phyloP scores from a whole-genome alignment of 2,797 vertebrate species.

The Micropoecilia bifurca region DNA sequence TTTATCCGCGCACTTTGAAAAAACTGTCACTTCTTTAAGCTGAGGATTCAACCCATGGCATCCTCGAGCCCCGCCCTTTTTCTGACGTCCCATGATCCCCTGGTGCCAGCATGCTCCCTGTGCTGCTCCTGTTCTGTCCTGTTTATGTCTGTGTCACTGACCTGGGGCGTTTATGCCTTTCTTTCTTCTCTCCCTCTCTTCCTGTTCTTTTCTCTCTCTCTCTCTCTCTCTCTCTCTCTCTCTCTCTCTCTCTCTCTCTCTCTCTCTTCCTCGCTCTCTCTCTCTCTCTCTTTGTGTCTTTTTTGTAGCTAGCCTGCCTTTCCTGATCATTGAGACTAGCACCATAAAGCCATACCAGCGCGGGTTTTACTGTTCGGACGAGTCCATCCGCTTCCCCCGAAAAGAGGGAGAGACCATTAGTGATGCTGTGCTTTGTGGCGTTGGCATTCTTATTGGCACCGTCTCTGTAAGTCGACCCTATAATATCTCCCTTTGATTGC shows the following conservation, averaged over 20 bases:
- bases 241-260: conserved; percentile 49
- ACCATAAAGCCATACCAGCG: conserved; percentile 94
- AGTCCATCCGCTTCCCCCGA: conserved; percentile 95
- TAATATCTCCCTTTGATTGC: conserved; percentile 53
- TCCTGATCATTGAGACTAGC: conserved; percentile 98
- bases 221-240: conserved; percentile 52
- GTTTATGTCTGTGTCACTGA: conserved; percentile 74
- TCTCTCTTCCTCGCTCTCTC: conserved; percentile 46
- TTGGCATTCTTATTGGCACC: conserved; percentile 95
- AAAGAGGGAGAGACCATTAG: conserved; percentile 97
- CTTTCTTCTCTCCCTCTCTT: conserved; percentile 51
- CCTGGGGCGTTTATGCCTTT: conserved; percentile 61
- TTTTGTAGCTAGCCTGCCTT: conserved; percentile 93
- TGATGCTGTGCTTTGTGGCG: conserved; percentile 93
- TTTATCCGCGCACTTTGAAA: conserved; percentile 15
- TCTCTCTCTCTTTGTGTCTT: conserved; percentile 66
- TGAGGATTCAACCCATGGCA: conserved; percentile 28
- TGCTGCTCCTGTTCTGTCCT: conserved; percentile 56
- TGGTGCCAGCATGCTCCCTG: conserved; percentile 68
- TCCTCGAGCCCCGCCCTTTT: conserved; percentile 35
- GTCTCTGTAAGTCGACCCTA: conserved; percentile 88
- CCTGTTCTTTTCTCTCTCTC: conserved; percentile 48
- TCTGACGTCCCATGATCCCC: conserved; percentile 63
- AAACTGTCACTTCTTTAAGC: conserved; percentile 40
- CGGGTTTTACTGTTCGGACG: conserved; percentile 97